Base-by-base conservation (phyloP, 2,888 invertebrate species). In the Ectemnius cavifrons region DNA sequence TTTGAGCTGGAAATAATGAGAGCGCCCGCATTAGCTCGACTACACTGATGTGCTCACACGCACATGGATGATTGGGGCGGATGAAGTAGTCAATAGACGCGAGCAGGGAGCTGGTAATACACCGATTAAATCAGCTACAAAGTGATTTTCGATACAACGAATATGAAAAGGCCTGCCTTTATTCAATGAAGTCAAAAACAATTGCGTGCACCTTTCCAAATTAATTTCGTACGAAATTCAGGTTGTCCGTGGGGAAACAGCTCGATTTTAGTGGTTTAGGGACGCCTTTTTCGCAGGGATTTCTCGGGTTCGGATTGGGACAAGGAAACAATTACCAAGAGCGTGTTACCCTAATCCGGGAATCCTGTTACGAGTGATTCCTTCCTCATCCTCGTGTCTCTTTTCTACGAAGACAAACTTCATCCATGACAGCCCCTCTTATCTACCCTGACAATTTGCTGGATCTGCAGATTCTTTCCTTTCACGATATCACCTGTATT, bases 301-400 rank as follows among this genome's bases (percentile, higher is more conserved):
- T 75, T 73, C 68, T 58, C 70, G 61, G 67, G 72, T 78, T 74
- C 63, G 79, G 76, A 78, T 73, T 45, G 71, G 77, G 84, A 84
- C 84, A 81, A 72, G 84, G 83, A 81, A 81, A 84, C 84, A 84
- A 84, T 84, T 84, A 84, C 81, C 76, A 68, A 82, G 68, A 62
- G 75, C 84, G 73, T 84, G 84, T 84, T 84, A 79, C 79, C 78
- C 79, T 84, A 84, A 84, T 84, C 84, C 84, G 78, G 81, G 80
- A 83, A 84, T 79, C 84, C 82, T 84, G 84, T 84, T 84, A 81
- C 74, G 67, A 66, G 47, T 71, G 69, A 80, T 76, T 72, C 80
- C 72, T 73, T 64, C 63, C 78, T 70, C 71, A 67, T 56, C 56
- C 63, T 37, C 74, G 52, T 72, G 67, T 65, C 69, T 72, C 74